Base-by-base conservation (phyloP, 2,888 invertebrate genomes). In the Meteorus cinctellus region DNA sequence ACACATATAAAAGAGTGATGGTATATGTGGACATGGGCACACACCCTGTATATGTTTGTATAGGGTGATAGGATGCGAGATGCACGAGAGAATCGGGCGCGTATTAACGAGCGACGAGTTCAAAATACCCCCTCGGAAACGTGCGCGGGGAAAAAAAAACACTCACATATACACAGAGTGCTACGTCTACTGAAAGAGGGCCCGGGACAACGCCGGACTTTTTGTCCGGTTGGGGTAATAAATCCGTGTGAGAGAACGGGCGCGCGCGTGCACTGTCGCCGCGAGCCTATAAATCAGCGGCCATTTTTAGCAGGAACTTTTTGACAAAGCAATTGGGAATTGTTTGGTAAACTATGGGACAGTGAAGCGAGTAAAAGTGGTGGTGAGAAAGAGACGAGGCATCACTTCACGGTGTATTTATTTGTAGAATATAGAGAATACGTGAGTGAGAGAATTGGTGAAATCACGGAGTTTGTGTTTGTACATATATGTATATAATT, bases 271-370 rank as follows among this genome's bases (percentile, higher is more conserved):
- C 55, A 55, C 19, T 55, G 55, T 34, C 63, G 62, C 72, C 63
- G 63, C 62, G 66, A 76, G 78, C 81, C 82, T 78, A 84, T 86
- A 86, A 87, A 86, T 86, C 86, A 86, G 84, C 81, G 77, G 81
- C 81, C 84, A 85, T 86, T 87, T 87, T 86, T 86, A 84, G 83
- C 83, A 84, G 82, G 82, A 87, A 86, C 86, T 87, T 87, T 85
- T 86, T 88, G 87, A 88, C 87, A 87, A 84, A 86, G 83, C 87
- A 86, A 87, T 87, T 87, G 87, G 87, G 86, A 87, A 87, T 87
- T 85, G 86, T 85, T 86, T 86, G 85, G 84, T 87, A 86, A 87
- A 86, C 85, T 84, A 85, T 79, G 78, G 80, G 77, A 75, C 74
- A 75, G 80, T 51, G 36, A 59, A 27, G 10, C 24, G n/a, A 3